Evolutionary conservation across 2,888 invertebrate genomes (phyloP), one percentile per base, ranked within the genome.

Genomic region (Lasioglossum pauxillum): DNA sequence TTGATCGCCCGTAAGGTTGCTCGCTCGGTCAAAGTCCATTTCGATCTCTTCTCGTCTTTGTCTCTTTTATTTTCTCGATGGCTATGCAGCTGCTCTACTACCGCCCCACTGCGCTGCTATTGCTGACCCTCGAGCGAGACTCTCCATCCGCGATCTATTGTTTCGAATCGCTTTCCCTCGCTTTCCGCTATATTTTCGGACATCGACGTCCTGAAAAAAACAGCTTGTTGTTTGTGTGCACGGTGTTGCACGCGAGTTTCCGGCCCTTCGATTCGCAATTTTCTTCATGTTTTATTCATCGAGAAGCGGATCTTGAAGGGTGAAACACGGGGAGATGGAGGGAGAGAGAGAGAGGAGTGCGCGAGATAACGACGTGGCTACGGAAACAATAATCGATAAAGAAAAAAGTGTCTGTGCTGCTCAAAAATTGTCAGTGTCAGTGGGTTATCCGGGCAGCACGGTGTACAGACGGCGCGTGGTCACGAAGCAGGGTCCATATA

Each of bases 371-470:
- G 76, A 46, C n/a, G 64, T 53, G 23, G 27, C 19, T 2, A 27
- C 10, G 35, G 75, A 57, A 41, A 72, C 27, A 60, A 75, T 82
- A 85, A 84, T 80, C 81, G 82, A 85, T 84, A 53, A 53, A 53
- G 27, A 73, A 73, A 44, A 73, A 73, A 73, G 27, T 85, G 71
- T 73, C 73, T 46, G 80, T 75, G 80, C 67, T 78, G 86, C 81
- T 74, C 41, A 75, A 82, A 85, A 84, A 85, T 83, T 82, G 88
- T 91, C 89, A 88, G 90, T 91, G 88, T 89, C 89, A 91, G 88
- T 91, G 87, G 91, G 90, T 92, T 93, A 93, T 90, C 87, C 90
- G 87, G 88, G 91, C 89, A 88, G 83, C 81, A 82, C 73, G 73
- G 77, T 75, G 74, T 81, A 78, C 80, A 80, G 84, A 85, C 86